Evolutionary conservation across 2,113 vertebrate species (phyloP), one percentile per base, ranked within the genome.

Genomic region (Agapornis roseicollis): DNA sequence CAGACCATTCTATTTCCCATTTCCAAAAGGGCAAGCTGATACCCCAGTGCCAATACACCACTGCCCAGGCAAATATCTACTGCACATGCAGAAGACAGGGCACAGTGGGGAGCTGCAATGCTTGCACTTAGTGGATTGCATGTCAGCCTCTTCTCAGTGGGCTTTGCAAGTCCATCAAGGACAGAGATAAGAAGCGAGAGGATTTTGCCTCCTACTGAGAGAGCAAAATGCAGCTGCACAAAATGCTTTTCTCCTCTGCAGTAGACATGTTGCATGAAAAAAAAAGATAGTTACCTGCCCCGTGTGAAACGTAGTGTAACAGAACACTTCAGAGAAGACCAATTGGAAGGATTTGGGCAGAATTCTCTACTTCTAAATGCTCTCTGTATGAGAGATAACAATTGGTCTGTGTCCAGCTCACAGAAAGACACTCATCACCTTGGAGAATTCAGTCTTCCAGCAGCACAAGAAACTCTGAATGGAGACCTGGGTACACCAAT

Each of bases 151-250:
- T 85, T 91, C 80, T 89, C 87, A 72, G 84, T 69, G 61, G 52
- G 80, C 49, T 92, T 91, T 86, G 58, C 79, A 70, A 95, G 53
- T 29, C 79, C 76, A 80, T 94, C 92, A 94, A 83, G 88, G 60
- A 35, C 50, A 83, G 71, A 89, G 77, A 68, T n/a, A 92, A 90
- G 90, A 86, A 94, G 61, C 89, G 27, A 82, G 37, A 10, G 35
- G 27, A 81, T 79, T 87, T 94, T 68, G 66, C 52, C 33, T 76
- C 94, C 69, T 81, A 31, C 83, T 41, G 86, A 90, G 86, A 81
- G 78, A 74, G 52, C 27, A 87, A 95, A 87, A 89, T 71, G 58
- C 25, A 79, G 28, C 56, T 64, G 19, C 33, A 13, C 0, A 0
- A 0, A 77, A 63, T 65, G 27, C 16, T 86, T 66, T 85, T 44